Conservation (phyloP, 2,797 vertebrate species). For the Phataginus tetradactyla region DNA sequence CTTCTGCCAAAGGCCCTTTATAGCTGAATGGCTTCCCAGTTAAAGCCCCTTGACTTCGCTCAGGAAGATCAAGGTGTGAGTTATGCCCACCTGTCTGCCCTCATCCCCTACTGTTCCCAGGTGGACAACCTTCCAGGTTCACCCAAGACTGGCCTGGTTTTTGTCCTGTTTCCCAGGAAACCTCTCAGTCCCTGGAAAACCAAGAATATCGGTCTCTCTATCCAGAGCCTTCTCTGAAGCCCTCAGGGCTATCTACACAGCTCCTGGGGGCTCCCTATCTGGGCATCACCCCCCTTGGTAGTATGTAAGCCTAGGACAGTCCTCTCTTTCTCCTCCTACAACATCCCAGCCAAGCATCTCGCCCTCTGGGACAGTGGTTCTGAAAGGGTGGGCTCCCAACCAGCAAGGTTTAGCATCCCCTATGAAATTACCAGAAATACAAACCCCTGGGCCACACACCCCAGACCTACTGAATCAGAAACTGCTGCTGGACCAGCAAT, state of each 20-base stretch:
- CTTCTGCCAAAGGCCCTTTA: neutral
- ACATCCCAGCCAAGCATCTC: neutral
- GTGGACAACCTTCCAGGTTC: neutral
- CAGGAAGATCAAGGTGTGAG: neutral
- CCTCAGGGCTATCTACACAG: neutral
- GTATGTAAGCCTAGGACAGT: neutral
- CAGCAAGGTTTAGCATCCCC: neutral
- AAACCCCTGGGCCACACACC: neutral
- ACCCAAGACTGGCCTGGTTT: neutral
- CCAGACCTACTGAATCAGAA: neutral
- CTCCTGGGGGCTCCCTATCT: neutral
- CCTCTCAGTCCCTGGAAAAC: neutral
- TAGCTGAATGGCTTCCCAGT: neutral
- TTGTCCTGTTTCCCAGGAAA: neutral
- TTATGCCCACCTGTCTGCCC: neutral
- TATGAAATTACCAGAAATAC: neutral
- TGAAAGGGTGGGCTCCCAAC: neutral
- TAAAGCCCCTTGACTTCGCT: neutral
- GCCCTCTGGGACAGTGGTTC: neutral
- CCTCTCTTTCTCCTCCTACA: neutral
- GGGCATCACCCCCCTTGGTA: neutral
- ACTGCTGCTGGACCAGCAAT: too few relatives aligned
- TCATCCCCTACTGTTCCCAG: neutral
- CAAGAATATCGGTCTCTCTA: too few relatives aligned
- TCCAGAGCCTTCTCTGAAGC: neutral